phyloP scores from a whole-genome alignment of 2,888 invertebrate genomes.

The Branchellion lobata region DNA sequence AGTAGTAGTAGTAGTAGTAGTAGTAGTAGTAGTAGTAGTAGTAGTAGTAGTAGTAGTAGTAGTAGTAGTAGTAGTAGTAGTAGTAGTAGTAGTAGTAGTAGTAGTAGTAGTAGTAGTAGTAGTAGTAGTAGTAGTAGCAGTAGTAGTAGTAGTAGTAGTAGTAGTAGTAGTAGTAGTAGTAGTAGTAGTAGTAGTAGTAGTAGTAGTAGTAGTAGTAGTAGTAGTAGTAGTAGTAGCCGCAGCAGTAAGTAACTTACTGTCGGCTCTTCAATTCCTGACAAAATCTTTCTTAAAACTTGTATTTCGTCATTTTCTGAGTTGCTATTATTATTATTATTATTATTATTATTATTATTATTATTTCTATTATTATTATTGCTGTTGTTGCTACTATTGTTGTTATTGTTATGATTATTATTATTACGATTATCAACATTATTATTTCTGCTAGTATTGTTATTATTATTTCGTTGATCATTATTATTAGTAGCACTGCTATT shows the following conservation, averaged over 20 bases:
- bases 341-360: too few relatives aligned
- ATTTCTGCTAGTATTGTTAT: background rate
- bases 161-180: too few relatives aligned
- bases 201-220: background rate
- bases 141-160: too few relatives aligned
- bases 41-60: too few relatives aligned
- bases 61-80: background rate
- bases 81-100: too few relatives aligned
- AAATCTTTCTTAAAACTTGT: too few relatives aligned
- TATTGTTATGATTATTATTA: conserved; percentile 8
- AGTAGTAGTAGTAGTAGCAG: background rate
- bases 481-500: background rate
- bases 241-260: too few relatives aligned
- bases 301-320: too few relatives aligned
- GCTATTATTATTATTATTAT: too few relatives aligned
- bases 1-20: background rate
- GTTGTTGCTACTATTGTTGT: conserved; percentile 1
- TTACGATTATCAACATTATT: background rate
- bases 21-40: background rate
- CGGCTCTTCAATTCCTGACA: too few relatives aligned
- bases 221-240: background rate
- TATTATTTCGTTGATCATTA: background rate
- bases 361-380: conserved; percentile 10
- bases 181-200: background rate
- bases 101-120: too few relatives aligned